Evolutionary conservation across 1,140 invertebrate genomes (phyloP).

Genomic region (Maconellicoccus hirsutus): DNA sequence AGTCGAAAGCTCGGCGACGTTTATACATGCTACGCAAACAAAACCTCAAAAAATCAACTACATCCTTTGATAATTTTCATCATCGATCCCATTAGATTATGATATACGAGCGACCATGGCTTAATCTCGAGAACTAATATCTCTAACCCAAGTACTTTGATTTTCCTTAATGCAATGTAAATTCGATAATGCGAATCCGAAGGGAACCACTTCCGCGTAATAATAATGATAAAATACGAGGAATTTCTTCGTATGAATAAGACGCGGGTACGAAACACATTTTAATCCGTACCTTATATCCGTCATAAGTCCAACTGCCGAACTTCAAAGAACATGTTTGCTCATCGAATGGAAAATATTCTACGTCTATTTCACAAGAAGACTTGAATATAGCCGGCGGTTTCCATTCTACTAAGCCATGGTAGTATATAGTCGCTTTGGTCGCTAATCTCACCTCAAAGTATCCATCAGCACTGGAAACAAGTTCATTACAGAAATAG

Average conservation of each 20-base stretch:
- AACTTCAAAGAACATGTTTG: conserved; percentile 91
- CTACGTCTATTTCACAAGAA: conserved; percentile 86
- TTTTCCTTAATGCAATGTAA: neutral
- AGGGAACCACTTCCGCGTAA: neutral
- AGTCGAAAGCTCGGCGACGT: too few species aligned
- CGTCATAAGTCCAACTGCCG: conserved; percentile 93
- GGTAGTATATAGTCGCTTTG: conserved; percentile 56
- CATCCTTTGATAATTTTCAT: too few species aligned
- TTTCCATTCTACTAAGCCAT: conserved; percentile 72
- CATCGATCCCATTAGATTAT: too few species aligned
- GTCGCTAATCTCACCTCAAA: conserved; percentile 94
- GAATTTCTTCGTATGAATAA: too few species aligned
- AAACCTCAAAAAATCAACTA: too few species aligned
- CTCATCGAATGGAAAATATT: conserved; percentile 91
- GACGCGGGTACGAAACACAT: neutral
- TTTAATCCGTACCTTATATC: conserved; percentile 64
- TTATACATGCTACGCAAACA: too few species aligned
- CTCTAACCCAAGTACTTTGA: neutral
- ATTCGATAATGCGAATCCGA: neutral
- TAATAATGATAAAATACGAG: too few species aligned
- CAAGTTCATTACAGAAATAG: conserved; percentile 18
- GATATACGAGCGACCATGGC: too few species aligned
- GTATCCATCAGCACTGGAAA: conserved; percentile 82
- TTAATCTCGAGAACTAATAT: neutral
- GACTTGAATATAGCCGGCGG: conserved; percentile 90